Conservation (phyloP, 2,888 invertebrate species). For the Ormyrus rosae region DNA sequence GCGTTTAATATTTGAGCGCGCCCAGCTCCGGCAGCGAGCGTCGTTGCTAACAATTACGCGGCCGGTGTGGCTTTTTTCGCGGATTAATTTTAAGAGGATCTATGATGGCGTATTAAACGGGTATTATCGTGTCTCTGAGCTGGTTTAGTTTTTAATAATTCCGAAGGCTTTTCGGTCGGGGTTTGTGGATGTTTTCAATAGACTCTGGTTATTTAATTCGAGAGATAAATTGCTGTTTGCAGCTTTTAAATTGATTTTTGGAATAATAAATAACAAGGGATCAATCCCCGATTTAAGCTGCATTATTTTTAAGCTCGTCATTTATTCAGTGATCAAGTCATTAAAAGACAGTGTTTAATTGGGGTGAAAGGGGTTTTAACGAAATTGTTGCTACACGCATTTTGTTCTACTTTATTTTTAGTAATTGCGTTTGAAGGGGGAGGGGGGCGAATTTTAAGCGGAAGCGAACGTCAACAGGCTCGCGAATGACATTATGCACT, state of each 20-base stretch:
- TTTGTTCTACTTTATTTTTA: too few relatives aligned
- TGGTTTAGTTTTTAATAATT: not conserved
- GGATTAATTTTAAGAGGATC: not conserved
- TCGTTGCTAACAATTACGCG: constrained; percentile 1
- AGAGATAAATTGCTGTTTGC: too few relatives aligned
- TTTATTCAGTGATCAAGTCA: too few relatives aligned
- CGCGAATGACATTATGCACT: constrained; percentile 2
- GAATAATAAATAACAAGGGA: too few relatives aligned
- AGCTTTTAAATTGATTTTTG: too few relatives aligned
- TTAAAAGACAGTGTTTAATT: too few relatives aligned
- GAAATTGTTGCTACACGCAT: too few relatives aligned
- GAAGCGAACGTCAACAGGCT: constrained; percentile 2
- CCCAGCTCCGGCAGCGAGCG: not conserved
- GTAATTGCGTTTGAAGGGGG: not conserved
- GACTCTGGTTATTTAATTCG: too few relatives aligned
- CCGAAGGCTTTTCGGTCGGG: not conserved
- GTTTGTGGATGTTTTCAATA: too few relatives aligned
- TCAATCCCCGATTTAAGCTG: too few relatives aligned
- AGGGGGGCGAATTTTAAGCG: constrained; percentile 9
- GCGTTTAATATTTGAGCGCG: constrained; percentile 40
- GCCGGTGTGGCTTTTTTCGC: not conserved
- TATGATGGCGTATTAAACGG: not conserved
- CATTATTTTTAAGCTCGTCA: too few relatives aligned
- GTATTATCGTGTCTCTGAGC: not conserved
- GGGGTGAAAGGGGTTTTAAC: too few relatives aligned